Evolutionary conservation across 2,797 vertebrate genomes (phyloP).

Genomic region (Echeneis naucrates): DNA sequence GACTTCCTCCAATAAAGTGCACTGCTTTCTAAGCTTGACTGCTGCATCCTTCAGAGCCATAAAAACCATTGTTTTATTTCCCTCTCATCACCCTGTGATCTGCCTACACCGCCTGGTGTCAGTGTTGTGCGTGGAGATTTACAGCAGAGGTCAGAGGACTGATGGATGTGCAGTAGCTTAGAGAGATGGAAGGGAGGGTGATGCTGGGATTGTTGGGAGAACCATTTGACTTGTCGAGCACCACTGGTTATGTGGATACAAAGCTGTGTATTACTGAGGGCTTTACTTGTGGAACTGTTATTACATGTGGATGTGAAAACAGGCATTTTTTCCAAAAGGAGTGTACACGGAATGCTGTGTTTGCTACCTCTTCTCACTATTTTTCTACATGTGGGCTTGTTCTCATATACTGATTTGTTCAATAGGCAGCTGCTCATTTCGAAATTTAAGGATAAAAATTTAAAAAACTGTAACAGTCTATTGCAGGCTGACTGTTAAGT

Average conservation of each 20-base stretch:
- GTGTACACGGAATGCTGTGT: background rate
- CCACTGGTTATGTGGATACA: slow-evolving; percentile 29
- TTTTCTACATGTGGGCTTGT: slow-evolving; percentile 9
- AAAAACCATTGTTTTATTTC: slow-evolving; percentile 66
- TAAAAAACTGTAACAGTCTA: slow-evolving; percentile 29
- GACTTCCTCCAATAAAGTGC: slow-evolving; percentile 73
- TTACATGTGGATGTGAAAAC: slow-evolving; percentile 18
- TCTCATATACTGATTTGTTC: slow-evolving; percentile 44
- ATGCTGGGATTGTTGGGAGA: slow-evolving; percentile 26
- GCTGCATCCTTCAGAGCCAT: slow-evolving; percentile 59
- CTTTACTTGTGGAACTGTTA: slow-evolving; percentile 40
- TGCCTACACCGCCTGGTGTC: slow-evolving; percentile 75
- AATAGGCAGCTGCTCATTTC: slow-evolving; percentile 58
- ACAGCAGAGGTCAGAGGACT: slow-evolving; percentile 59
- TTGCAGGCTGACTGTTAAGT: slow-evolving; percentile 45
- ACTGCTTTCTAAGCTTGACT: slow-evolving; percentile 55
- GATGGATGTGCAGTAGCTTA: slow-evolving; percentile 37
- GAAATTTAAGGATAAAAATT: slow-evolving; percentile 60
- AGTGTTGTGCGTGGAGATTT: slow-evolving; percentile 69
- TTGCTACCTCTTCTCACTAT: slow-evolving; percentile 34
- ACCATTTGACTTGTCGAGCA: slow-evolving; percentile 31
- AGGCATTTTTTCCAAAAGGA: slow-evolving; percentile 23
- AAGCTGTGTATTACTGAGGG: slow-evolving; percentile 58
- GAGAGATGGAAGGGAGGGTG: background rate
- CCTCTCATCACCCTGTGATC: slow-evolving; percentile 48